Base-by-base conservation (phyloP, 2,797 vertebrate genomes). In the Pangasius macronema region DNA sequence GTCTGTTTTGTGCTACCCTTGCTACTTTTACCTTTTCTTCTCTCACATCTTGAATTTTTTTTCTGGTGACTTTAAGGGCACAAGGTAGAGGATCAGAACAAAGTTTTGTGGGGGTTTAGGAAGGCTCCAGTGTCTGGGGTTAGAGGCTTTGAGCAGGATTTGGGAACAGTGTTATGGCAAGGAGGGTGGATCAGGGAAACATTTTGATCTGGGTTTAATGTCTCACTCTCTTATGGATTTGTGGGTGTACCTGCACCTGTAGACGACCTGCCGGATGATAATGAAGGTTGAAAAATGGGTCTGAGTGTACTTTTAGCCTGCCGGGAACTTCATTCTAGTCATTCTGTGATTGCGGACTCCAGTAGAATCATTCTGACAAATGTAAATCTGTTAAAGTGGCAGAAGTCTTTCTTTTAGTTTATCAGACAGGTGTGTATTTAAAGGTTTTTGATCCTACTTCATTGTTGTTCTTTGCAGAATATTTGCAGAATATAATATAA, bases 181-280 rank as follows among this genome's bases (percentile, higher is more conserved):
- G 84, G 70, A 83, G 90, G 87, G 39, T 13, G 87, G 90, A 89
- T 90, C 90, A 89, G 90, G 93, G 91, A 82, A 86, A 91, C 93
- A 86, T 93, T 95, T 95, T 95, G 93, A 95, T 95, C 93, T 86
- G 39, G 88, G 92, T 94, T 93, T 93, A 94, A 92, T 92, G 91
- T 91, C 77, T 91, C 61, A 89, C 87, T 46, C 77, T 92, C 87
- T 30, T 87, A 59, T 87, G 92, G 94, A 94, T 95, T 94, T 94
- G 86, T 86, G 90, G 91, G 91, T 87, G 89, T 88, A 83, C 91
- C 91, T 93, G 92, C 90, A 94, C 93, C 90, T 92, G 87, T 59
- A 82, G 77, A 79, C n/a, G 77, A 80, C 81, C 77, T 59, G 36
- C 51, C 3, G 76, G 65, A 36, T 61, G 46, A 51, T 51, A 76